phyloP scores from a whole-genome alignment of 2,888 invertebrate genomes.

The Amphipyra berbera region DNA sequence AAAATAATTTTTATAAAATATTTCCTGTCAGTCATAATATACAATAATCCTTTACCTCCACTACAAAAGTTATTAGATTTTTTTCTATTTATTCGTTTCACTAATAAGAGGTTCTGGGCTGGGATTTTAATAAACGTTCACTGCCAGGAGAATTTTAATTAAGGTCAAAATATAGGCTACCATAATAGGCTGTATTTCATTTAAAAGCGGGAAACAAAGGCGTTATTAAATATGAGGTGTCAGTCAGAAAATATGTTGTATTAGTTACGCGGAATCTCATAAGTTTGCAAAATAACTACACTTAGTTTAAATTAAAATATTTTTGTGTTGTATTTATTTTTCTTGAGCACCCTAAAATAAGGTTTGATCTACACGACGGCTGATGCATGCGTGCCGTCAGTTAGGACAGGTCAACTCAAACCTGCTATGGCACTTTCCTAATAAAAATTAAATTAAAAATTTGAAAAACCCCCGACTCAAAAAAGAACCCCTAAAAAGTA shows the following conservation, averaged over 20 bases:
- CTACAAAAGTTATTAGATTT: slow-evolving; percentile 34
- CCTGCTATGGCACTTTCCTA: no score
- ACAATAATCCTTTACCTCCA: slow-evolving; percentile 36
- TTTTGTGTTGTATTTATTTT: not conserved
- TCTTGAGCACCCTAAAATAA: no score
- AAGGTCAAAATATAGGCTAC: slow-evolving; percentile 30
- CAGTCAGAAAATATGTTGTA: slow-evolving; percentile 26
- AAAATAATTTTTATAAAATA: slow-evolving; percentile 31
- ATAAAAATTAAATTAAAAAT: no score
- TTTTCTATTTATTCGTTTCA: slow-evolving; percentile 23
- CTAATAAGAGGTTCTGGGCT: slow-evolving; percentile 23
- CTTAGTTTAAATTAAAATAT: slow-evolving; percentile 5
- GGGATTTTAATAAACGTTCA: slow-evolving; percentile 29
- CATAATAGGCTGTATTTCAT: slow-evolving; percentile 20
- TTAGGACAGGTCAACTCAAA: no score
- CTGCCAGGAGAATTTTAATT: slow-evolving; percentile 34
- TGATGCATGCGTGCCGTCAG: no score
- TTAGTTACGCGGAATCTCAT: slow-evolving; percentile 9
- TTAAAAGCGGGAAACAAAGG: slow-evolving; percentile 22
- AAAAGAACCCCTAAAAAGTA: no score
- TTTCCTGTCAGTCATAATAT: slow-evolving; percentile 26
- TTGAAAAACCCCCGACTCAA: no score
- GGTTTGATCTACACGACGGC: no score
- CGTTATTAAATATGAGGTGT: slow-evolving; percentile 30
- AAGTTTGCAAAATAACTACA: not conserved